Evolutionary conservation across 2,797 vertebrate genomes (phyloP).

Genomic region (Denticeps clupeoides): DNA sequence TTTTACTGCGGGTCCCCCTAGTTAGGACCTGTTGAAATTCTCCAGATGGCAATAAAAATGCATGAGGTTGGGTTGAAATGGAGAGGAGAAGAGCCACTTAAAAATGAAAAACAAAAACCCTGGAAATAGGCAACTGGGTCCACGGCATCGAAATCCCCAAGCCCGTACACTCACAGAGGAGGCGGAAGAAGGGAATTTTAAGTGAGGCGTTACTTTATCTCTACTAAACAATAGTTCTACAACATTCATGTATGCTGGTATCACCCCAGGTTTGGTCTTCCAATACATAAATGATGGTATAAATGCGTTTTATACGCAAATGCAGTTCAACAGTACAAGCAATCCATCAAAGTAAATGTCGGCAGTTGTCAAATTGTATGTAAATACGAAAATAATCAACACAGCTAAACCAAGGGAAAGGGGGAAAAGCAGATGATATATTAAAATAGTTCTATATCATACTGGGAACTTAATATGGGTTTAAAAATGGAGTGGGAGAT

Average conservation of each 20-base stretch:
- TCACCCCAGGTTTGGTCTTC: no score
- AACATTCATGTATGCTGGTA: no score
- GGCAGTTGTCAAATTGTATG: no score
- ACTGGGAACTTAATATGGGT: constrained; percentile 52
- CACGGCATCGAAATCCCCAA: constrained; percentile 43
- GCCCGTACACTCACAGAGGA: constrained; percentile 32
- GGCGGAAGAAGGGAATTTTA: no score
- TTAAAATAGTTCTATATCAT: constrained; percentile 42
- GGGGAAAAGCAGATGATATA: constrained; percentile 36
- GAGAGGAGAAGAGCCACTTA: constrained; percentile 50
- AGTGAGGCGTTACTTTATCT: no score
- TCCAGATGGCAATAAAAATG: constrained; percentile 64
- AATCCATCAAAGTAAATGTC: no score
- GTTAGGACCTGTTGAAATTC: constrained; percentile 59
- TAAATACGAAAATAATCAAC: constrained; percentile 30
- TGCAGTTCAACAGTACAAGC: no score
- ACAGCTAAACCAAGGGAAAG: constrained; percentile 13
- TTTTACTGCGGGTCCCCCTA: no score
- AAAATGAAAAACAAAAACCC: constrained; percentile 52
- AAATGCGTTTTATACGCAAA: no score
- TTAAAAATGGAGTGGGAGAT: constrained; percentile 54
- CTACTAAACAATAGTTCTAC: no score
- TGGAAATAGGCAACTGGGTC: constrained; percentile 33
- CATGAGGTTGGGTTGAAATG: constrained; percentile 51
- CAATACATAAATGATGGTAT: no score